A percentile compares a stretch with the other conserved stretches of the same genome.
phyloP scores from a whole-genome alignment of 2,888 invertebrate genomes.

The Metacarcinus magister region DNA sequence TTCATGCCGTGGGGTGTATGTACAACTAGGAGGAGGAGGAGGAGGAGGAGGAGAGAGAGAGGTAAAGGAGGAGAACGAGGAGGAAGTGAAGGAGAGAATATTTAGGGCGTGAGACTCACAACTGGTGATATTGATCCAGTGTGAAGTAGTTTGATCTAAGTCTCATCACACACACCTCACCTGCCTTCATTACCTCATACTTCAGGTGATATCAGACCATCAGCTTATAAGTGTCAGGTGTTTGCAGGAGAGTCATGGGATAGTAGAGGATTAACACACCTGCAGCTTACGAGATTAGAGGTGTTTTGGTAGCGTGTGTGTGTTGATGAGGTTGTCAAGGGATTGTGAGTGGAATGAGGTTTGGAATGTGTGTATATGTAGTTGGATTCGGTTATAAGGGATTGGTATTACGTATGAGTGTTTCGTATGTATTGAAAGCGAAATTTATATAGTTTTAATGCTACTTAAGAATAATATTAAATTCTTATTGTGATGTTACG shows the following conservation, averaged over 20 bases:
- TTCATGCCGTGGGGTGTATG: not conserved
- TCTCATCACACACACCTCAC: constrained; percentile 2
- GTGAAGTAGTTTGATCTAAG: constrained; percentile 15
- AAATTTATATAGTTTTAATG: not conserved
- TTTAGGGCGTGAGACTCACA: constrained; percentile 19
- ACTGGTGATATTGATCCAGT: constrained; percentile 22
- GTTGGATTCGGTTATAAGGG: not conserved
- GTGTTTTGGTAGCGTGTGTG: constrained; percentile 8
- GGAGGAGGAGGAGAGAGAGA: not conserved
- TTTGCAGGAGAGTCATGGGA: not conserved
- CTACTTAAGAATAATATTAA: not conserved
- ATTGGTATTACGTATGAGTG: not conserved
- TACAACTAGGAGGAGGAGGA: not conserved
- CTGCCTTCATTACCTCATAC: not conserved
- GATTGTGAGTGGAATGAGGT: not conserved
- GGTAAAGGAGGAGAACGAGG: constrained; percentile 5
- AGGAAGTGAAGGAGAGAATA: not conserved
- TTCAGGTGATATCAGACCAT: not conserved
- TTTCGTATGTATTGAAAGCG: not conserved
- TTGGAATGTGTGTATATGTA: not conserved
- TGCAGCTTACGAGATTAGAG: not conserved
- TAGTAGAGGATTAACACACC: not conserved
- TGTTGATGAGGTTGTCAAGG: not conserved
- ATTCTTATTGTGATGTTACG: not conserved
- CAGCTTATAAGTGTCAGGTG: not conserved